Evolutionary conservation across 2,888 invertebrate genomes (phyloP).

Genomic region (Dryocosmus kuriphilus): DNA sequence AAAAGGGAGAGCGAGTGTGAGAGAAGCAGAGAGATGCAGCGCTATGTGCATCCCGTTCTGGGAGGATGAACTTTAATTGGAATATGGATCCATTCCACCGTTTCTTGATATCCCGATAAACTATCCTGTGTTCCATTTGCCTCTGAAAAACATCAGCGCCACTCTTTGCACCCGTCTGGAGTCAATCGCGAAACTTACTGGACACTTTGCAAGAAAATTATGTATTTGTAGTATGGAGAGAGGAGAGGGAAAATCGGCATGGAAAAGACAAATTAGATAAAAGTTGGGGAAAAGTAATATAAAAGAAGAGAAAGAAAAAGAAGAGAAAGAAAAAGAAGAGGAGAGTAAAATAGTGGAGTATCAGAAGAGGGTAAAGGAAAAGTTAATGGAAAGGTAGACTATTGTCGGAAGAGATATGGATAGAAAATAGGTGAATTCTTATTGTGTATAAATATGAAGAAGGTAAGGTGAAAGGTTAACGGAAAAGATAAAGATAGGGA

Average conservation of each 20-base stretch:
- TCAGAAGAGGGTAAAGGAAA: too few relatives aligned
- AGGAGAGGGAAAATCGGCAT: too few relatives aligned
- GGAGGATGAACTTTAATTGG: conserved; percentile 77
- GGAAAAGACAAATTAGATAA: too few relatives aligned
- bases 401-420: too few relatives aligned
- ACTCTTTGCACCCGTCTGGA: conserved; percentile 54
- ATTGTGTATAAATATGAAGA: too few relatives aligned
- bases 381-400: too few relatives aligned
- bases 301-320: not conserved
- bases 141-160: conserved; percentile 65
- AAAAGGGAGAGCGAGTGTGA: conserved; percentile 36
- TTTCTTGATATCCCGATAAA: conserved; percentile 76
- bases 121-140: conserved; percentile 75
- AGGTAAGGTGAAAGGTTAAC: too few relatives aligned
- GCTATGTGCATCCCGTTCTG: conserved; percentile 67
- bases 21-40: conserved; percentile 51
- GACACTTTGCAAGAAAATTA: conserved; percentile 36
- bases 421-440: too few relatives aligned
- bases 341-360: too few relatives aligned
- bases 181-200: conserved; percentile 60
- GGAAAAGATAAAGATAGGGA: not conserved
- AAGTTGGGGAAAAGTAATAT: not conserved
- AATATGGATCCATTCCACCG: conserved; percentile 76
- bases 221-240: too few relatives aligned
- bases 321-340: too few relatives aligned